Evolutionary conservation across 2,113 vertebrate species (phyloP).

Genomic region (Brachypodius melanocephalos): DNA sequence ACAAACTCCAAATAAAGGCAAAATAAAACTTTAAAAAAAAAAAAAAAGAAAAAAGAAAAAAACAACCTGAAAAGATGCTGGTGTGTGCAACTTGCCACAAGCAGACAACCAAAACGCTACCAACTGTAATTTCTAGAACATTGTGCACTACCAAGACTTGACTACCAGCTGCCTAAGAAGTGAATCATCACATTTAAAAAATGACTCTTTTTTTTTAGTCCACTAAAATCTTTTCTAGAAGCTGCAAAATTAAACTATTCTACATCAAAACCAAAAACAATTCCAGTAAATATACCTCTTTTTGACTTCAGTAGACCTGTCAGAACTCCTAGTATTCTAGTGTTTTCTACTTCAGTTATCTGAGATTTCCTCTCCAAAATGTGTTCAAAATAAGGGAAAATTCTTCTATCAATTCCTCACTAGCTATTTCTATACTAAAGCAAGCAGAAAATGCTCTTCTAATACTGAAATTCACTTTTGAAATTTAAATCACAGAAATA

Average conservation of each 20-base stretch:
- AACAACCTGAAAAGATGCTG: not conserved
- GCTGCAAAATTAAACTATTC: conserved; percentile 6
- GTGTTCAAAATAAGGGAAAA: not conserved
- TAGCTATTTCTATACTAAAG: not conserved
- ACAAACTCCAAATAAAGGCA: not conserved
- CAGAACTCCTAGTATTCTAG: not conserved
- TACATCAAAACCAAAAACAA: not conserved
- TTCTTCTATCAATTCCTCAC: not conserved
- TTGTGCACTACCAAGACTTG: conserved; percentile 5
- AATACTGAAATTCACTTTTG: not conserved
- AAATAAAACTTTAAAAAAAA: not conserved
- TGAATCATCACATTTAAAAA: conserved; percentile 51
- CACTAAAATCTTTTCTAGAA: not conserved
- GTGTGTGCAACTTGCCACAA: not conserved
- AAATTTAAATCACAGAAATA: not conserved
- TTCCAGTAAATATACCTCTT: not conserved
- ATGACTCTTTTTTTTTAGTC: not conserved
- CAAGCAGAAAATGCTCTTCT: not conserved
- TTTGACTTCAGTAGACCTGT: not conserved
- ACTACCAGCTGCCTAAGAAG: conserved; percentile 46
- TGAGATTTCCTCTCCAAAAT: not conserved
- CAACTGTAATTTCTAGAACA: conserved; percentile 50
- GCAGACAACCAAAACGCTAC: not conserved
- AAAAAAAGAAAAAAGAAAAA: not conserved
- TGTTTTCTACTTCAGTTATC: not conserved